Evolutionary conservation across 2,797 vertebrate species (phyloP).

Genomic region (Heterohyrax brucei): DNA sequence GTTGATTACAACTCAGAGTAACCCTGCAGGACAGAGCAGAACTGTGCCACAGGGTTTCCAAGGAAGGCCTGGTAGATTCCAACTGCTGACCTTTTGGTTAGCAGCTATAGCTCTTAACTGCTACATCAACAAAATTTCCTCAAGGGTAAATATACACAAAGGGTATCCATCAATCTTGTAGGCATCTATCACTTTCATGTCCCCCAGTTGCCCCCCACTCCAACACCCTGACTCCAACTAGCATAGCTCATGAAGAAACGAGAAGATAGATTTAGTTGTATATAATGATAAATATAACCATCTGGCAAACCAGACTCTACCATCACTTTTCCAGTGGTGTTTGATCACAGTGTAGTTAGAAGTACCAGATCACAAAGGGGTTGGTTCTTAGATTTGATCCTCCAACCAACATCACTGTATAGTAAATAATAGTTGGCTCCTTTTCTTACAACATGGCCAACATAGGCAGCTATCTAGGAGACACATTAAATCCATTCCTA

Average conservation of each 20-base stretch:
- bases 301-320: not conserved
- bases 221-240: not conserved
- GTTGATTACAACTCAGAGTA: too few relatives aligned
- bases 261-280: not conserved
- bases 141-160: too few relatives aligned
- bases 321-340: not conserved
- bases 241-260: not conserved
- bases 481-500: too few relatives aligned
- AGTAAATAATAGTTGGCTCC: not conserved
- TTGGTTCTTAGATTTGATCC: not conserved
- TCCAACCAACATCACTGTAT: not conserved
- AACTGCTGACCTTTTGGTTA: too few relatives aligned
- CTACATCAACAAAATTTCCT: too few relatives aligned
- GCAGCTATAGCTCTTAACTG: too few relatives aligned
- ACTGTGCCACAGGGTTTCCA: too few relatives aligned
- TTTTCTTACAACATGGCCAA: not conserved
- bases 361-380: not conserved
- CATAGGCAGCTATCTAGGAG: not conserved
- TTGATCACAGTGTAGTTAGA: not conserved
- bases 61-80: too few relatives aligned
- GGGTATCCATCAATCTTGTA: not conserved
- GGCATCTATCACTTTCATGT: not conserved
- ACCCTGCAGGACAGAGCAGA: too few relatives aligned
- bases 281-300: not conserved
- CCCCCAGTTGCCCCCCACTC: not conserved